Evolutionary conservation across 2,113 vertebrate genomes (phyloP).

Genomic region (Verasper variegatus): DNA sequence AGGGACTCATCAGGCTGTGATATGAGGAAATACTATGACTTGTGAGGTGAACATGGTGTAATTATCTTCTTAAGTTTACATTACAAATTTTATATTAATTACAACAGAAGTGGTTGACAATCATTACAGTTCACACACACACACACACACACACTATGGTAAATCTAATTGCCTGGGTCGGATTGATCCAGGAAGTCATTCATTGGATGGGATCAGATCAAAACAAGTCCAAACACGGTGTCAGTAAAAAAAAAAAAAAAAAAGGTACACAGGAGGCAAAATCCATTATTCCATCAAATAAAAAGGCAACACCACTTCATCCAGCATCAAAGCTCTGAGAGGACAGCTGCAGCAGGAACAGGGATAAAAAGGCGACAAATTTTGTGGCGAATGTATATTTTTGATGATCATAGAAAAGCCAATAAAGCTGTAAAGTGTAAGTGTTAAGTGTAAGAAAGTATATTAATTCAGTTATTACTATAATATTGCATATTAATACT

Average conservation of each 20-base stretch:
- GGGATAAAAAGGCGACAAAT: neutral
- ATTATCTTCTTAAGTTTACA: too few relatives aligned
- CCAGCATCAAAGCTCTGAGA: conserved; percentile 65
- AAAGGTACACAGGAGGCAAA: conserved; percentile 1
- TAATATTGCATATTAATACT: neutral
- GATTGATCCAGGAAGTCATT: conserved; percentile 25
- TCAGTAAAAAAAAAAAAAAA: too few relatives aligned
- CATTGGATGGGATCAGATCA: conserved; percentile 35
- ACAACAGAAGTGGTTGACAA: neutral
- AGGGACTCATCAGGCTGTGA: neutral
- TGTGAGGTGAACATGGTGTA: too few relatives aligned
- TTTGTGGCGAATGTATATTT: neutral
- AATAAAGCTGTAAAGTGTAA: neutral
- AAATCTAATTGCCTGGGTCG: neutral
- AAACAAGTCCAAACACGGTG: conserved; percentile 31
- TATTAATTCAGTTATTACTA: neutral
- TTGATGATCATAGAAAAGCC: too few relatives aligned
- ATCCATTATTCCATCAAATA: conserved; percentile 32
- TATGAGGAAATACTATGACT: neutral
- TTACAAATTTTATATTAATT: too few relatives aligned
- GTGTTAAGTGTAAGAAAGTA: neutral
- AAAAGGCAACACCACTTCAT: conserved; percentile 48
- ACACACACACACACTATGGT: neutral
- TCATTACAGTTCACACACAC: neutral
- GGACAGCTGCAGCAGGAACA: conserved; percentile 45